A percentile compares a stretch with the other conserved stretches of the same genome.
Conservation (phyloP, 2,797 vertebrate genomes). For the Prunella strophiata region DNA sequence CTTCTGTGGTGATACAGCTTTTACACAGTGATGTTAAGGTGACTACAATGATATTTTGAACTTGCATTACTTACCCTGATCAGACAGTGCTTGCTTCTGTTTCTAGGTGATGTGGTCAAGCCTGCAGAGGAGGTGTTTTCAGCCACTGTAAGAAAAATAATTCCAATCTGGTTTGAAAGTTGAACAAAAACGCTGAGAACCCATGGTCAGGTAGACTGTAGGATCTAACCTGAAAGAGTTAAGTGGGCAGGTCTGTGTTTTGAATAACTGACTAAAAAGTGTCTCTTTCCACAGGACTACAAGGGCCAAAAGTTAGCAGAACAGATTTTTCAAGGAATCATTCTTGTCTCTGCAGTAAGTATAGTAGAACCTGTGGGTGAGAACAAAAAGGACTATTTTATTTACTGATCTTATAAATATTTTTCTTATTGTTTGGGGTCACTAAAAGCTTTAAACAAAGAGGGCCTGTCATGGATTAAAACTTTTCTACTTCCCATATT, state of each 20-base stretch:
- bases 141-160: not conserved
- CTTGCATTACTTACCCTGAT: not conserved
- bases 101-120: not conserved
- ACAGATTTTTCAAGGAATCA: constrained; percentile 97
- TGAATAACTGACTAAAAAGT: not conserved
- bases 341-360: constrained; percentile 94
- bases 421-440: not conserved
- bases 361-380: not conserved
- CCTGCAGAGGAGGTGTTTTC: not conserved
- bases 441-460: not conserved
- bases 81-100: not conserved
- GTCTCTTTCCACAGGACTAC: constrained; percentile 85
- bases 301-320: constrained; percentile 98
- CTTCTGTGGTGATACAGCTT: not conserved
- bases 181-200: not conserved
- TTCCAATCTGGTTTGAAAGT: not conserved
- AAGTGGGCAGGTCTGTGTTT: not conserved
- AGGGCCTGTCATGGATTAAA: not conserved
- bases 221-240: not conserved
- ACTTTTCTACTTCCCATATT: not conserved
- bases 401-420: not conserved
- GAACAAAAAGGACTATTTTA: not conserved
- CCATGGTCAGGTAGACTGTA: not conserved
- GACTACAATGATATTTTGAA: accelerated
- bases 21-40: not conserved